A percentile compares a stretch with the other conserved stretches of the same genome.
Evolutionary conservation across 2,113 vertebrate species (phyloP).

Genomic region (Prinia subflava): DNA sequence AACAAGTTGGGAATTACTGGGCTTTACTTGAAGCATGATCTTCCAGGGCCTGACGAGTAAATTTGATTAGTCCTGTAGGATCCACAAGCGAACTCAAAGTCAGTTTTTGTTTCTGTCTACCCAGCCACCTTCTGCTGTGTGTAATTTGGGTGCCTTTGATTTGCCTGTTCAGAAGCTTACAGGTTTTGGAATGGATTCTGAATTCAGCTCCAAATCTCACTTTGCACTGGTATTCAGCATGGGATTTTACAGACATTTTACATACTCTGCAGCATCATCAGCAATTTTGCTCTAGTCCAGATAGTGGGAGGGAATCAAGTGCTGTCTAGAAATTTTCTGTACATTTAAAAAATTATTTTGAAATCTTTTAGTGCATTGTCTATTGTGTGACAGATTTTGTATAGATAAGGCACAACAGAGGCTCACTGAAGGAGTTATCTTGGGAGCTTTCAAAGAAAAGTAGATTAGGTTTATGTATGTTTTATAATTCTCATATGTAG

Average conservation of each 20-base stretch:
- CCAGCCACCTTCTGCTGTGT: background rate
- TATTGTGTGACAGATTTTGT: background rate
- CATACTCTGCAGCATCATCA: background rate
- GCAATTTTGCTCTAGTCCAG: background rate
- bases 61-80: background rate
- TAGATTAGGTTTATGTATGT: background rate
- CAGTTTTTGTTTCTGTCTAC: background rate
- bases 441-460: background rate
- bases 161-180: background rate
- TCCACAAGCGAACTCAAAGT: background rate
- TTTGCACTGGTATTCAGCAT: background rate
- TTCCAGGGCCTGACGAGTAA: background rate
- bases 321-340: background rate
- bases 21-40: background rate
- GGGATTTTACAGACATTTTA: background rate
- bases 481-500: background rate
- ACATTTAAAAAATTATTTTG: background rate
- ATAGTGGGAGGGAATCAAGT: background rate
- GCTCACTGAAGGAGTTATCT: background rate
- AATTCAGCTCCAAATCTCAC: background rate
- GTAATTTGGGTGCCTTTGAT: background rate
- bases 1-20: background rate
- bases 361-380: background rate
- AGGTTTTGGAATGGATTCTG: background rate
- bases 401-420: background rate